Evolutionary conservation across 2,113 vertebrate species (phyloP), one percentile per base, ranked within the genome.

Genomic region (Zosterops lateralis): DNA sequence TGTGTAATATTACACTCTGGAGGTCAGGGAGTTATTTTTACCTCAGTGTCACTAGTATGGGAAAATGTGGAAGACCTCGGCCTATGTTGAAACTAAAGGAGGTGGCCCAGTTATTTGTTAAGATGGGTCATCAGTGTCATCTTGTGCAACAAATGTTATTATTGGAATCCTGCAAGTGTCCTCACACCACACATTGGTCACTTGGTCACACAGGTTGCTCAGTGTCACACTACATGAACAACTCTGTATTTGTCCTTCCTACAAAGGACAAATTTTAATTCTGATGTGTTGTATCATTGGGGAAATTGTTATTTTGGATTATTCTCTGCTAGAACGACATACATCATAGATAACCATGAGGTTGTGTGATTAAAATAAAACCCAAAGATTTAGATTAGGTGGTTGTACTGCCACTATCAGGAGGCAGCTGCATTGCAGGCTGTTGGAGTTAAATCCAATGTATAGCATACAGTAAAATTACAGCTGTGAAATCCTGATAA

Each of bases 21-120:
- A 84, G 73, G 19, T 67, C 92, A 93, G 29, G 17, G 70, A 89
- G 89, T 42, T 93, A 91, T 89, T 96, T 96, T 95, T 95, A 92
- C 34, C n/a, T 79, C 26, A 1, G 50, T 78, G 74, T 57, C 53
- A 60, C 53, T 88, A 28, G 22, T 31, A 29, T 48, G 28, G 58
- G 58, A 87, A 65, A 68, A 70, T 6, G 28, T 61, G 54, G 38
- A 81, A 90, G 67, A 68, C 40, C 61, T 87, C 48, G 61, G 19
- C 40, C 84, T 91, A 10, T 61, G 77, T 42, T 84, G 73, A 90
- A 94, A 72, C 62, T 58, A 1, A 16, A 66, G 66, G 50, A 68
- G 56, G 31, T 53, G 51, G 56, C 20, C 57, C 50, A 26, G 45
- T 78, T 74, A 58, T 53, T 82, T 88, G 64, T 88, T 78, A n/a